Base-by-base conservation (phyloP, 53 echinoderm and acorn worm species). In the Henricia sp. region DNA sequence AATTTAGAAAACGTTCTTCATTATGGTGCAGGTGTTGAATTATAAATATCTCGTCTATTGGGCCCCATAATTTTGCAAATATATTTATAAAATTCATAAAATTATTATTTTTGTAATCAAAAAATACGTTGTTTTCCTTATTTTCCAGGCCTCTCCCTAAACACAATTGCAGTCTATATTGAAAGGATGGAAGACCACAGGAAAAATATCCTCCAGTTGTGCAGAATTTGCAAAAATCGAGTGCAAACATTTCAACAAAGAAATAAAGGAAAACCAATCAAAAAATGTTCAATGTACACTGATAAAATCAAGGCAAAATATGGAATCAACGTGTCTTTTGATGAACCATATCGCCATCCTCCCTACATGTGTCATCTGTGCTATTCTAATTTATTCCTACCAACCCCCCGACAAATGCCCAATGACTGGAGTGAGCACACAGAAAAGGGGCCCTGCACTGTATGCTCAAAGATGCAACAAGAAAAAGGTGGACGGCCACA, bases 281-380 rank as follows among this genome's bases (percentile, higher is more conserved):
- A 65, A 33, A 35, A 1, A 16, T 1, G 65, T 36, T 65, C 65
- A 35, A 10, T 2, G 2, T 65, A 65, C 17, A 34, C 65, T 30
- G 65, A 11, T 65, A 65, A 65, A 35, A 65, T 65, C 12, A 65
- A 65, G 17, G 65, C 19, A 32, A 65, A 65, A 19, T 65, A 14
- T 6, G 34, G 34, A 29, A 65, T 65, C 34, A 34, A 65, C 34
- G 65, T 36, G 6, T 30, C 65, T 34, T 30, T 29, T 44, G 63
- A 62, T 62, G 63, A 62, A 62, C 16, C 26, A 30, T 16, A 27
- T 32, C 28, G 34, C 32, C 63, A 33, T 11, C 63, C 63, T 62
- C 63, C 26, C 16, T 62, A 24, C 63, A 28, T 62, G 20, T 62
- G 63, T 32, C 63, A 62, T 62, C 63, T 62, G 27, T 62, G 63